Conservation (phyloP, 2,797 vertebrate species). For the Delichon dasypus region DNA sequence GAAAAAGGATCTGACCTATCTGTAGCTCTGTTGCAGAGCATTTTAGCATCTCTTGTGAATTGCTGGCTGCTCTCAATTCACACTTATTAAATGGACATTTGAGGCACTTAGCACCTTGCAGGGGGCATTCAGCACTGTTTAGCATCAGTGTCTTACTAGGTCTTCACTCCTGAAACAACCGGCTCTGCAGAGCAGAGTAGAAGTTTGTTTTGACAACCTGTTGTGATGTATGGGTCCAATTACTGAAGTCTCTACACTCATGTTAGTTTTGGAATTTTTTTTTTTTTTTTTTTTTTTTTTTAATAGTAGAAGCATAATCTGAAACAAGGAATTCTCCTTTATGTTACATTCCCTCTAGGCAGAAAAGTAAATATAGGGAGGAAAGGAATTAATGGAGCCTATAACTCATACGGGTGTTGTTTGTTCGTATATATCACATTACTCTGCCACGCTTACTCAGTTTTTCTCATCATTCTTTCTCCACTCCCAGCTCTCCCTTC, state of each 20-base stretch:
- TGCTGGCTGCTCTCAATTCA: slow-evolving; percentile 29
- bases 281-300: not conserved
- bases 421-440: not conserved
- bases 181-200: not conserved
- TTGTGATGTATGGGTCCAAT: slow-evolving; percentile 41
- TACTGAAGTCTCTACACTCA: slow-evolving; percentile 7
- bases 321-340: slow-evolving; percentile 34
- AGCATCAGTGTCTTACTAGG: not conserved
- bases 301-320: not conserved
- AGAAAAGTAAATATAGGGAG: slow-evolving; percentile 8
- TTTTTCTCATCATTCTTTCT: not conserved
- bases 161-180: not conserved
- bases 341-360: slow-evolving; percentile 8
- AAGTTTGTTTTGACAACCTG: slow-evolving; percentile 28
- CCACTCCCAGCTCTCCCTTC: not conserved
- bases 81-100: slow-evolving; percentile 30
- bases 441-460: not conserved
- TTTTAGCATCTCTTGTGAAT: slow-evolving; percentile 13
- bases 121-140: slow-evolving; percentile 1
- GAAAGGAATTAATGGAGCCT: slow-evolving; percentile 44
- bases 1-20: not conserved
- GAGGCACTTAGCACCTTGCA: slow-evolving; percentile 44
- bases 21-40: not conserved
- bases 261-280: not conserved
- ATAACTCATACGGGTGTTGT: not conserved